A percentile compares a stretch with the other conserved stretches of the same genome.
These are phyloP conservation scores for Allacma fusca DNA, from an alignment of 2,888 invertebrate genomes.

Conservation along the genomic window DNA sequence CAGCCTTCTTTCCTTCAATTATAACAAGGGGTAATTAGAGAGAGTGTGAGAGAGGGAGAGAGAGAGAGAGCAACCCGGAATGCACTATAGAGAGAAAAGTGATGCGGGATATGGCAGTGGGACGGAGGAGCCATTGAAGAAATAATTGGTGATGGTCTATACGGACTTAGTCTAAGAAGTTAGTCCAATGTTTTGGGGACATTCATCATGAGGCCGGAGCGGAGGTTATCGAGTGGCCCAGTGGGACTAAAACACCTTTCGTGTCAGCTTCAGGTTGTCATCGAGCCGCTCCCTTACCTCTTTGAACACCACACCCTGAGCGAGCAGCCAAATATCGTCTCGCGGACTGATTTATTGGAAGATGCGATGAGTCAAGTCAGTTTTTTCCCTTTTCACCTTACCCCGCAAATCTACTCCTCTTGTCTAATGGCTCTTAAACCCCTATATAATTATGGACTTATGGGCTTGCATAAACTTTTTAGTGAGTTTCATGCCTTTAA, in stretches of 20 bases:
- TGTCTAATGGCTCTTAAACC: conserved; percentile 49
- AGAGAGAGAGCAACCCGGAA: not conserved
- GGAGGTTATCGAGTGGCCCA: conserved; percentile 43
- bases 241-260: conserved; percentile 58
- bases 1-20: not conserved
- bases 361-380: conserved; percentile 42
- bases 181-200: conserved; percentile 31
- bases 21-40: not conserved
- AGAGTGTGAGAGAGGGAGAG: not conserved
- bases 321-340: conserved; percentile 52
- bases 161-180: not conserved
- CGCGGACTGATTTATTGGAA: conserved; percentile 59
- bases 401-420: conserved; percentile 31
- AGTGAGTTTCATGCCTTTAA: conserved; percentile 43
- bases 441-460: conserved; percentile 49
- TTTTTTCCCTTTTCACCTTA: conserved; percentile 15
- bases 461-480: conserved; percentile 54
- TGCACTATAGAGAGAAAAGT: not conserved
- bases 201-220: conserved; percentile 37
- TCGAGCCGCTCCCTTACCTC: conserved; percentile 55
- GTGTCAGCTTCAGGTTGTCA: conserved; percentile 57
- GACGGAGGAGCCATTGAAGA: conserved; percentile 11
- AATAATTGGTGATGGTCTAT: conserved; percentile 41
- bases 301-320: conserved; percentile 55
- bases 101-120: not conserved